Evolutionary conservation across 2,888 invertebrate species (phyloP), one percentile per base, ranked within the genome.

Genomic region (Diadegma fenestrale): DNA sequence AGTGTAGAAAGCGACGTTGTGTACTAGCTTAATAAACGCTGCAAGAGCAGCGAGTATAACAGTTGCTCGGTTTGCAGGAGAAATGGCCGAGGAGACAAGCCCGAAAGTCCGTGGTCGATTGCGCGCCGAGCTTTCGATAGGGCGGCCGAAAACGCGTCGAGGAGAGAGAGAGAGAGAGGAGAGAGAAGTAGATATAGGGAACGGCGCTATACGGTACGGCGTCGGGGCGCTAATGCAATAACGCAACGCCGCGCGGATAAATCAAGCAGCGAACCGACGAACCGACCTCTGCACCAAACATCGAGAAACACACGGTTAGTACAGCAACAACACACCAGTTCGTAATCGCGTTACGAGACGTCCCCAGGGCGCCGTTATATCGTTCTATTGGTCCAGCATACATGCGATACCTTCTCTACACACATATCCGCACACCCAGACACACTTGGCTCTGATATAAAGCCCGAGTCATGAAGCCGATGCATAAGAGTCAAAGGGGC

Each of bases 221-320:
- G 88, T 86, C 88, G 89, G 92, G 90, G 91, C 90, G 91, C 91
- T 93, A 93, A 93, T 93, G 92, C 92, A 93, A 93, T 93, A 93
- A 93, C 91, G 90, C 88, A 89, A 89, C 88, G 90, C 92, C 90
- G 87, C 89, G 88, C 89, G 92, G 92, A 93, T 93, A 93, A 93
- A 93, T 93, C 93, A 93, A 93, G 90, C 90, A 87, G 89, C 86
- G 90, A 90, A 89, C 87, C 88, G 84, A 88, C 89, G 88, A 85
- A 87, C 88, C 88, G 84, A 82, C 89, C 89, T 87, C 85, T 80
- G 87, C 82, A 81, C 63, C 80, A 80, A 63, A 76, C 64, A 76
- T 45, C 76, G 48, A 64, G 63, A 51, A 76, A 66, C 63, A 66
- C 76, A 66, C 61, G 73, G 73, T 63, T 63, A 66, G 78, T 72